These are phyloP conservation scores for Drosophila mimica DNA, from an alignment of 2,888 invertebrate species.

Conservation along the genomic window DNA sequence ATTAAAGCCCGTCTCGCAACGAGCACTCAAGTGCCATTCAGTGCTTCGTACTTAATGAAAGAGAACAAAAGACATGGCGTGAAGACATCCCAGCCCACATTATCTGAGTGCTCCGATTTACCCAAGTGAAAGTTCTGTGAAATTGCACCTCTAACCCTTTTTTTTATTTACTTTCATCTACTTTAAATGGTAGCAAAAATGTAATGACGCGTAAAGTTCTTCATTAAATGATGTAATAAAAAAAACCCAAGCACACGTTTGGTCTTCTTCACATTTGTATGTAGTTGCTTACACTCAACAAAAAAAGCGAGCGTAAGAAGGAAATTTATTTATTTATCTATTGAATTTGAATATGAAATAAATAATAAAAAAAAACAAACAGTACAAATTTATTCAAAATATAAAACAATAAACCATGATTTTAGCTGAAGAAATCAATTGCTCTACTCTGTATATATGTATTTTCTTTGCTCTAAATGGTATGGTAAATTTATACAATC, in stretches of 20 bases:
- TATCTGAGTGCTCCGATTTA: conserved; percentile 7
- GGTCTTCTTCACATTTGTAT: background rate
- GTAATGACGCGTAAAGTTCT: conserved; percentile 37
- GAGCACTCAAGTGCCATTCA: conserved; percentile 22
- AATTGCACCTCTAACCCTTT: conserved; percentile 42
- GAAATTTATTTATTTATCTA: background rate
- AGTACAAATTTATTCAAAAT: background rate
- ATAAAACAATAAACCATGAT: background rate
- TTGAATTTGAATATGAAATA: background rate
- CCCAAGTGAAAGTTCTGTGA: conserved; percentile 43
- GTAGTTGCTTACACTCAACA: background rate
- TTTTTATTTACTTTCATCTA: conserved; percentile 15
- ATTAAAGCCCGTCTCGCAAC: conserved; percentile 41
- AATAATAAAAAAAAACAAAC: no score
- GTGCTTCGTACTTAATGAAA: conserved; percentile 40
- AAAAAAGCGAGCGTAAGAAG: background rate
- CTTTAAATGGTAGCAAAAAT: conserved; percentile 23
- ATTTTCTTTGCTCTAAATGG: background rate
- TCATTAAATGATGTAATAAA: conserved; percentile 68
- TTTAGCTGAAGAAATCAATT: background rate
- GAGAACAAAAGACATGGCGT: conserved; percentile 32
- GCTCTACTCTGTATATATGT: background rate
- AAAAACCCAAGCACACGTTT: conserved; percentile 40
- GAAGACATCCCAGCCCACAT: background rate
- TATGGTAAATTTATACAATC: background rate